phyloP scores from a whole-genome alignment of 1,140 invertebrate genomes.

The Chelonus insularis region DNA sequence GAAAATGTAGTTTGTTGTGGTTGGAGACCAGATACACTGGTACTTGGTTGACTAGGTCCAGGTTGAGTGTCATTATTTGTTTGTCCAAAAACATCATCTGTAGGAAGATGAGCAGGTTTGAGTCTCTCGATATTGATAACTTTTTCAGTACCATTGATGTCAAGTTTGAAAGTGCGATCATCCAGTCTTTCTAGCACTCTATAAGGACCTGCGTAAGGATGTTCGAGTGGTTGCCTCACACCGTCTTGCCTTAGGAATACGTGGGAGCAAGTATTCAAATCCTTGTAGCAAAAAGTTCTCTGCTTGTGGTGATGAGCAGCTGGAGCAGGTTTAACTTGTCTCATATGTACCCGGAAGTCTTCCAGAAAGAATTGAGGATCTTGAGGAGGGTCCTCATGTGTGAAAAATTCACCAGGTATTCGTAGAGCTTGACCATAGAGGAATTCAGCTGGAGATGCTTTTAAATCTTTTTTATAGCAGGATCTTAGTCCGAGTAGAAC shows the following conservation, averaged over 20 bases:
- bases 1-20: background rate
- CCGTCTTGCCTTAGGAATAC: conserved; percentile 34
- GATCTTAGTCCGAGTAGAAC: conserved; percentile 51
- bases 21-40: background rate
- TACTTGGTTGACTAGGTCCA: background rate
- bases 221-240: conserved; percentile 25
- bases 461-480: conserved; percentile 42
- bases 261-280: conserved; percentile 26
- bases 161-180: conserved; percentile 32
- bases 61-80: background rate
- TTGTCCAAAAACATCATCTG: background rate
- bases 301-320: background rate
- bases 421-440: conserved; percentile 44
- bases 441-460: conserved; percentile 51
- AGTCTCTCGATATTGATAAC: conserved; percentile 1
- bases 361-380: conserved; percentile 11
- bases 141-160: background rate
- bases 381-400: conserved; percentile 24
- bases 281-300: conserved; percentile 27
- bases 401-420: conserved; percentile 38
- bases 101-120: background rate
- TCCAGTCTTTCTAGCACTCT: conserved; percentile 23
- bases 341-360: background rate
- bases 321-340: background rate
- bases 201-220: conserved; percentile 35